phyloP scores from a whole-genome alignment of 2,113 vertebrate genomes.

The Heterotis niloticus region DNA sequence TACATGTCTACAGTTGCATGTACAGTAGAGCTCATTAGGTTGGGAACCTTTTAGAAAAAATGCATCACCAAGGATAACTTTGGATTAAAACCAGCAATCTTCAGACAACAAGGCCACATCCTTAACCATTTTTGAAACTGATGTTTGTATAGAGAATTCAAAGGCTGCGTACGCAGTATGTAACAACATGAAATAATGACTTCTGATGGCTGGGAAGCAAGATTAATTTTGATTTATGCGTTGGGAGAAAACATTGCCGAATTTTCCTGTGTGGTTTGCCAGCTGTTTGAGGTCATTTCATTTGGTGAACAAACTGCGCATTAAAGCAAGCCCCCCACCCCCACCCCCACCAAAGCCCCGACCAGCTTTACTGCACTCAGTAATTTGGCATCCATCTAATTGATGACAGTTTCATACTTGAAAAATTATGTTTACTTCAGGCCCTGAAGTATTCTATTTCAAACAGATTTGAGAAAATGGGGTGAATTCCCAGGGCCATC shows the following conservation, averaged over 20 bases:
- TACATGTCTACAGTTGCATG: no score
- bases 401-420: constrained; percentile 9
- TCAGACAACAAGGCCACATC: no score
- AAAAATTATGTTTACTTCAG: not conserved
- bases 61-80: no score
- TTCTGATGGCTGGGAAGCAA: not conserved
- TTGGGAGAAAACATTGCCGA: not conserved
- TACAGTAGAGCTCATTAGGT: no score
- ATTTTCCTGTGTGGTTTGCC: constrained; percentile 19
- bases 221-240: not conserved
- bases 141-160: not conserved
- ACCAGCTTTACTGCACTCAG: not conserved
- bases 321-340: not conserved
- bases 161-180: not conserved
- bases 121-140: no score
- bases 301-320: constrained; percentile 19
- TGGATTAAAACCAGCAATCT: no score
- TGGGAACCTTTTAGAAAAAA: no score
- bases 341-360: not conserved
- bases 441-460: not conserved
- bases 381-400: not conserved
- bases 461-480: not conserved
- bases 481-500: not conserved
- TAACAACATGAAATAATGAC: constrained; percentile 15
- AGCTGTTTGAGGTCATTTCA: constrained; percentile 10